phyloP scores from a whole-genome alignment of 1,140 invertebrate species.

The Sycophaga agraensis region DNA sequence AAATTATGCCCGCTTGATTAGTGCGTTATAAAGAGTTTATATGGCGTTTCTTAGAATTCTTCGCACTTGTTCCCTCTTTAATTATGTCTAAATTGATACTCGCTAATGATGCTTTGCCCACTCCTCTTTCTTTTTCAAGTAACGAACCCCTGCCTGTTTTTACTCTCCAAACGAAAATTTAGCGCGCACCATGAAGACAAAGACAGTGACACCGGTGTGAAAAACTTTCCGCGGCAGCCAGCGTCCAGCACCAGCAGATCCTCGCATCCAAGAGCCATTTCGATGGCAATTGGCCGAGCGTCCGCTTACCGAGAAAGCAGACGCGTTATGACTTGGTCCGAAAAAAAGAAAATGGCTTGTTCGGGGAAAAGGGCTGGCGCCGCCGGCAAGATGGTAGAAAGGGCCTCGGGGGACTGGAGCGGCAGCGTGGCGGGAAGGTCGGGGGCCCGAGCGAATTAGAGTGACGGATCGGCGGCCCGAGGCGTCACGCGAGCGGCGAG shows the following conservation, averaged over 20 bases:
- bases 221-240: no score
- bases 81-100: conserved; percentile 9
- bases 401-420: not conserved
- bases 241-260: no score
- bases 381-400: not conserved
- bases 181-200: no score
- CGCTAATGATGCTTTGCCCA: no score
- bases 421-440: not conserved
- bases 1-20: conserved; percentile 20
- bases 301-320: no score
- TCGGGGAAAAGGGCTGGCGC: not conserved
- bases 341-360: not conserved
- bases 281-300: no score
- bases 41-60: conserved; percentile 11
- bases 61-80: not conserved
- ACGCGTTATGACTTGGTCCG: no score
- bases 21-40: not conserved
- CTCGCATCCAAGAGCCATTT: no score
- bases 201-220: no score
- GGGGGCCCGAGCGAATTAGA: not conserved
- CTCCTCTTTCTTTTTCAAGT: no score
- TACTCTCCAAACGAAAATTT: no score
- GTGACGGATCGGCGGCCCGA: not conserved
- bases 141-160: no score
- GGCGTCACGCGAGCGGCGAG: not conserved